Percentiles rank a stretch among this genome's conserved stretches.
These are phyloP conservation scores for Craniophora ligustri DNA, from an alignment of 2,888 invertebrate genomes.

Conservation along the genomic window DNA sequence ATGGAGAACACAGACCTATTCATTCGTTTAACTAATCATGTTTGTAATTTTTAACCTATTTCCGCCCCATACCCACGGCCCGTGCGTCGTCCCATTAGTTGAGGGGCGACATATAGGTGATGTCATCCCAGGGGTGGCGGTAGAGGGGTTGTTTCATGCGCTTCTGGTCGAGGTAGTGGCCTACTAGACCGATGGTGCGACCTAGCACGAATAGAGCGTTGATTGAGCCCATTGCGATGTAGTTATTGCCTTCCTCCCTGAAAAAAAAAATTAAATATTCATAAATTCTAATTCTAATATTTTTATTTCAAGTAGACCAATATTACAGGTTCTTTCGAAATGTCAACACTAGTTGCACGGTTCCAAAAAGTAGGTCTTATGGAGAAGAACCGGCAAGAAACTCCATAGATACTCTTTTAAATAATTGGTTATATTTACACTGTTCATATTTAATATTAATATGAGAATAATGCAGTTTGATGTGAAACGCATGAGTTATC, in stretches of 20 bases:
- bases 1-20: too few species aligned
- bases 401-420: too few species aligned
- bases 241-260: slow-evolving; percentile 98
- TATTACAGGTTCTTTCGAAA: too few species aligned
- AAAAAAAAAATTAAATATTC: neutral
- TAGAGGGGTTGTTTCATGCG: slow-evolving; percentile 99
- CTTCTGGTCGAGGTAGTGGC: slow-evolving; percentile 99
- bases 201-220: slow-evolving; percentile 99
- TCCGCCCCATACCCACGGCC: slow-evolving; percentile 2
- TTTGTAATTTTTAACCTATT: neutral
- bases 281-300: too few species aligned
- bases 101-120: slow-evolving; percentile 89
- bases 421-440: too few species aligned
- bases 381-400: too few species aligned
- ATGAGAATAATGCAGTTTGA: too few species aligned
- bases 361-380: too few species aligned
- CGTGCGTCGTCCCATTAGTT: slow-evolving; percentile 60
- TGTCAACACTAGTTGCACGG: too few species aligned
- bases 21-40: neutral
- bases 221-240: slow-evolving; percentile 98
- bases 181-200: slow-evolving; percentile 99
- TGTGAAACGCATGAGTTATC: too few species aligned
- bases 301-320: too few species aligned
- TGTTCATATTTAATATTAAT: too few species aligned
- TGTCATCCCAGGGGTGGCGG: slow-evolving; percentile 99